Evolutionary conservation across 2,888 invertebrate species (phyloP), one percentile per base, ranked within the genome.

Genomic region (Pyrocoelia pectoralis): DNA sequence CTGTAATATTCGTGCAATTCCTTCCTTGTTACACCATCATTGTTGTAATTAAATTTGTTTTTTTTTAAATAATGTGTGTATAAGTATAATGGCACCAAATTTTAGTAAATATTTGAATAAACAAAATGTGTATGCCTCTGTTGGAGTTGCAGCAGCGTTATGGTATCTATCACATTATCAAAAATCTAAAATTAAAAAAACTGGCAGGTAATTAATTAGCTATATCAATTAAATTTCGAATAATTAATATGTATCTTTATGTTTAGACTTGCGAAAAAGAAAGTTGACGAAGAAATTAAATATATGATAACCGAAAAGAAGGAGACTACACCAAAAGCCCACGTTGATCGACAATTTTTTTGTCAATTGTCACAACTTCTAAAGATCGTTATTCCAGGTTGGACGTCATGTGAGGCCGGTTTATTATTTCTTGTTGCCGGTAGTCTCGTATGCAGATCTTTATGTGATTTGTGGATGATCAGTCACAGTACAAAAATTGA

Each of bases 401-500:
- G 92, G 73, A 87, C 91, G 80, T 88, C 90, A 9, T 83, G 89
- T 60, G 97, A 97, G 82, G 85, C 88, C 68, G 91, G 89, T 3
- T 88, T 90, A 66, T 83, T 94, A 76, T 66, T 86, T 9, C 79
- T 94, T 17, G 89, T 95, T 5, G 98, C 97, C 0, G 77, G 84
- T 2, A 89, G 95, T 2, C 84, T 99, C 41, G 86, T 97, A 15
- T 89, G 93, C 1, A 86, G 98, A 71, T 97, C 98, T 0, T 86
- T 96, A 70, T 97, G 97, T 77, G 99, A 99, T 82, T 87, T 99
- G 55, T 99, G 97, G 97, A 90, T 98, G 85, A 99, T 99, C 72
- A 92, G 94, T 76, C 95, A 93, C 79, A 93, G 94, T 9, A 98
- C 98, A 1, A 86, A 92, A 57, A 89, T 98, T 72, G 98, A 98